phyloP scores from a whole-genome alignment of 1,140 invertebrate genomes.

The Apocrypta bakeri region DNA sequence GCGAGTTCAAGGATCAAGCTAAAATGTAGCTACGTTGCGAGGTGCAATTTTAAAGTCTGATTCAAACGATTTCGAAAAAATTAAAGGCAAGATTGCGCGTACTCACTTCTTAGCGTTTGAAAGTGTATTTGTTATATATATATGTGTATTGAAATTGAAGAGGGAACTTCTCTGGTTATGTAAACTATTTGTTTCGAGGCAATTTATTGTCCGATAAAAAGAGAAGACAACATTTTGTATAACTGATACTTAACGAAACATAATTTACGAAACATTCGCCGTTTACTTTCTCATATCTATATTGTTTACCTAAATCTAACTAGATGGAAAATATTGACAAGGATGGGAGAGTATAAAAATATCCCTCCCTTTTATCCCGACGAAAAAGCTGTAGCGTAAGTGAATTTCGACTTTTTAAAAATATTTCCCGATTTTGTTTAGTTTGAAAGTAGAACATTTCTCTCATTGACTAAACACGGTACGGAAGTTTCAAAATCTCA shows the following conservation, averaged over 20 bases:
- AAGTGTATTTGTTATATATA: not conserved
- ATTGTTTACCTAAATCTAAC: no score
- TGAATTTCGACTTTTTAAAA: no score
- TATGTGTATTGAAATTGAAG: not conserved
- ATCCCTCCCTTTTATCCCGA: no score
- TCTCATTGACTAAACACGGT: no score
- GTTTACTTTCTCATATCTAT: no score
- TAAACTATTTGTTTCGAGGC: not conserved
- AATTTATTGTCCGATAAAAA: not conserved
- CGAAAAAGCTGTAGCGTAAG: no score
- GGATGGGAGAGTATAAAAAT: no score
- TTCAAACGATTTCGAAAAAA: slow-evolving; percentile 4
- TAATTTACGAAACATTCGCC: not conserved
- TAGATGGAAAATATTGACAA: no score
- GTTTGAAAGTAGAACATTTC: no score
- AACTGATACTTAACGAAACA: no score
- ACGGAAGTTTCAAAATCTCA: no score
- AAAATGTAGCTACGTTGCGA: not conserved
- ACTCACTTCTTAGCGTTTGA: not conserved
- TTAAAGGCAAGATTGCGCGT: not conserved
- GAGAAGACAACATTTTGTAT: not conserved
- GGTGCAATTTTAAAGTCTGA: slow-evolving; percentile 4
- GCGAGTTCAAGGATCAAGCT: slow-evolving; percentile 16
- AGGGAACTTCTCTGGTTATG: not conserved
- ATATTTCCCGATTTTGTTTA: no score